A percentile compares a stretch with the other conserved stretches of the same genome.
phyloP scores from a whole-genome alignment of 2,888 invertebrate species.

The Galeopsomyia nigrocyanea region DNA sequence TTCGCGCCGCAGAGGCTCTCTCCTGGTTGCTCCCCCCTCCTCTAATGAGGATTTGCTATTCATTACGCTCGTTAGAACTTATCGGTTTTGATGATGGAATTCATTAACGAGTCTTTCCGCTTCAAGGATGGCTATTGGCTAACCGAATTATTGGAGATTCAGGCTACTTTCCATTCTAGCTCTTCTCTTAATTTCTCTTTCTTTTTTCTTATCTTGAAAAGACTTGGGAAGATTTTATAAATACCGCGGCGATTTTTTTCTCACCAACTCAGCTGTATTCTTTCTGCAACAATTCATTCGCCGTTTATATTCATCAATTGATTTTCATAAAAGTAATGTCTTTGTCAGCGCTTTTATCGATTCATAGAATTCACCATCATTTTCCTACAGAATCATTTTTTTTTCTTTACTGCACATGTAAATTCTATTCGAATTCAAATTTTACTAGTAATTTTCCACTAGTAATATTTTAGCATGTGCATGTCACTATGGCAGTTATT shows the following conservation, averaged over 20 bases:
- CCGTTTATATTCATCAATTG: no score
- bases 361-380: constrained; percentile 4
- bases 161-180: constrained; percentile 21
- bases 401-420: not conserved
- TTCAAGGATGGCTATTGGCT: constrained; percentile 21
- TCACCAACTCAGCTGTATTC: no score
- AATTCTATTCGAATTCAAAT: no score
- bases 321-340: not conserved
- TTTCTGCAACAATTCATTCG: no score
- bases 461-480: no score
- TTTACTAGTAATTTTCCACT: no score
- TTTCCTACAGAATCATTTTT: constrained; percentile 18
- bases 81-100: constrained; percentile 43
- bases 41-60: constrained; percentile 45
- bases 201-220: not conserved
- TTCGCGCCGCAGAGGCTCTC: constrained; percentile 37
- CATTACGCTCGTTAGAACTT: constrained; percentile 45
- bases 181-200: not conserved
- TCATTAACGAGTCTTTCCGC: constrained; percentile 29
- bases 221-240: constrained; percentile 8
- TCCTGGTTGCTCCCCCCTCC: constrained; percentile 19
- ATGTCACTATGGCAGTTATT: no score
- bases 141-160: constrained; percentile 32
- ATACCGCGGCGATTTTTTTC: not conserved
- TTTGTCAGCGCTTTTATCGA: not conserved